Evolutionary conservation across 2,113 vertebrate species (phyloP).

Genomic region (Micronycteris hirsuta): DNA sequence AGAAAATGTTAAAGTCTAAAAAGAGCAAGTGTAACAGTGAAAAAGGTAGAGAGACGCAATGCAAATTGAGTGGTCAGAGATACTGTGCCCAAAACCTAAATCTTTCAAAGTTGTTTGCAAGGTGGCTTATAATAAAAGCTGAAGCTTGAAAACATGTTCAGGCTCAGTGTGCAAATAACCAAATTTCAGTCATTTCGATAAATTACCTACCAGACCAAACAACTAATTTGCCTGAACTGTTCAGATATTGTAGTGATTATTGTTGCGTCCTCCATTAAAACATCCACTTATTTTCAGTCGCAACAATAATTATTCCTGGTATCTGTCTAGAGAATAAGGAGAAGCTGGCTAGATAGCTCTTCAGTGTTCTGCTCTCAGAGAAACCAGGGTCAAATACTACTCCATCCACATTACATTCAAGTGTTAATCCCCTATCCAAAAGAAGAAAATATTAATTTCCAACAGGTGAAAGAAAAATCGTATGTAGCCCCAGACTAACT

Average conservation of each 20-base stretch:
- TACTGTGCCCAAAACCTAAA: not conserved
- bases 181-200: not conserved
- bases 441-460: constrained; percentile 12
- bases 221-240: not conserved
- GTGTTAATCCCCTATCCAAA: not conserved
- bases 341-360: not conserved
- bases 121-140: not conserved
- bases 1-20: constrained; percentile 4
- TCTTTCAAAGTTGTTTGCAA: not conserved
- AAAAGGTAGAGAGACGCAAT: not conserved
- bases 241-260: not conserved
- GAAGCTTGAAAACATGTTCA: not conserved
- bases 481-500: not conserved
- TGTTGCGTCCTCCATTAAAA: not conserved
- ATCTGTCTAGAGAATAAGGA: not conserved
- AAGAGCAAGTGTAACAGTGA: not conserved
- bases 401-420: not conserved
- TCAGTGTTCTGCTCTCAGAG: not conserved
- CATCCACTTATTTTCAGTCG: not conserved
- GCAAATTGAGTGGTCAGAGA: not conserved
- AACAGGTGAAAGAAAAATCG: constrained; percentile 8
- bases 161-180: not conserved
- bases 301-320: not conserved
- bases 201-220: not conserved
- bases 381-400: not conserved